These are phyloP conservation scores for Aphaenogaster ashmeadi DNA, from an alignment of 1,140 invertebrate species.

Conservation along the genomic window DNA sequence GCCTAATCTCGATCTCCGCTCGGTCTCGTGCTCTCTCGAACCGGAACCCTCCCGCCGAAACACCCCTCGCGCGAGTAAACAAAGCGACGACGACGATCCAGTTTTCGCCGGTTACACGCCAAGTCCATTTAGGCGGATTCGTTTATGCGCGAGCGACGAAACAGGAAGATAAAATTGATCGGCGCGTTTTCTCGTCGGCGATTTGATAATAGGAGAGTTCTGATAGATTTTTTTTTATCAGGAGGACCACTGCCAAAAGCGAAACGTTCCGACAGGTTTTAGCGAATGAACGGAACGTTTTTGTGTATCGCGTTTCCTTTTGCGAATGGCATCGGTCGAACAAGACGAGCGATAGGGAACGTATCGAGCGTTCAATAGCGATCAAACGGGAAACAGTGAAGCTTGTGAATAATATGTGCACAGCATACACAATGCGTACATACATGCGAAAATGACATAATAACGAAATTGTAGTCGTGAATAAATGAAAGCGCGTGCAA, in stretches of 20 bases:
- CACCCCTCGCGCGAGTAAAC: constrained; percentile 34
- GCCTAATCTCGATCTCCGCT: constrained; percentile 45
- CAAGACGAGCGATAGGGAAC: background rate
- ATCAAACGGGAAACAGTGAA: constrained; percentile 35
- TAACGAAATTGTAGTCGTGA: constrained; percentile 2
- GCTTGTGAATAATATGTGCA: constrained; percentile 12
- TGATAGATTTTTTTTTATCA: background rate
- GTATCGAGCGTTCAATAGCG: background rate
- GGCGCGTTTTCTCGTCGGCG: background rate
- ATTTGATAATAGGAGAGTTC: background rate
- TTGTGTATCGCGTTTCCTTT: constrained; percentile 5
- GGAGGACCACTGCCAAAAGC: background rate
- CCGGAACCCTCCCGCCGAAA: background rate
- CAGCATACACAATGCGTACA: background rate
- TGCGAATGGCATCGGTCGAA: background rate
- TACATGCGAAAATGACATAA: constrained; percentile 24
- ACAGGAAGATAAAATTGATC: background rate
- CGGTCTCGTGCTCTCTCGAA: constrained; percentile 31
- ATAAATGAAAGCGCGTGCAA: constrained; percentile 5
- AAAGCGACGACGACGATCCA: constrained; percentile 31
- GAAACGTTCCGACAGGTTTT: background rate
- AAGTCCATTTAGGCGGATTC: constrained; percentile 39
- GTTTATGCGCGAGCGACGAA: constrained; percentile 16
- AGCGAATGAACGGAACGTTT: background rate
- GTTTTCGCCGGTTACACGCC: constrained; percentile 40